Base-by-base conservation (phyloP, 2,888 invertebrate genomes). In the Serripes groenlandicus region DNA sequence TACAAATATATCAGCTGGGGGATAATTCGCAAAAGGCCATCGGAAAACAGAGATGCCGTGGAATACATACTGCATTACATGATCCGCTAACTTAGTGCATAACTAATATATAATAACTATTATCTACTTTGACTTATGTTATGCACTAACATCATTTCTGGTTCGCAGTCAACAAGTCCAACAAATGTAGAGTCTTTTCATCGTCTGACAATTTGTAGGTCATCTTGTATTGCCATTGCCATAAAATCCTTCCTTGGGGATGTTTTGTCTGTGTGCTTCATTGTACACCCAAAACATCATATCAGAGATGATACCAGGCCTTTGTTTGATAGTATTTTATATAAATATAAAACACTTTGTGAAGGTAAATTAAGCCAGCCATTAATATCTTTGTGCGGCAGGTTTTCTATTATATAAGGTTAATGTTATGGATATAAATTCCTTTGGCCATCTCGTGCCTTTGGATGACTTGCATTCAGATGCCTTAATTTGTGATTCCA, bases 211-310 rank as follows among this genome's bases (percentile, higher is more conserved):
- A 49, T 49, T 49, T 49, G 49, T 21, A 49, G 49, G 49, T 83
- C 80, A 15, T 78, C 72, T 54, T 85, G 82, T 11, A 85, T 81
- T 9, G 78, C 74, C 81, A 85, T 85, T 54, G 42, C 80, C 82
- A n/a, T 34, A 34, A 49, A 52, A 75, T 3, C 80, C 83, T 18
- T 85, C 37, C 42, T 42, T 21, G 4, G 23, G 26, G 18, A 49
- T 68, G 35, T 68, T 28, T 42, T 42, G 49, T 35, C 68, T 42
- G 23, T 42, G 21, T 28, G 58, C 28, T 26, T 9, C 68, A 23
- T 68, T 26, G 15, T 21, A 21, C 49, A 49, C 21, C 49, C 49
- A 49, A 21, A 21, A 15, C 49, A 49, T 49, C 49, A 49, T 49
- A 15, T 49, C 49, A 49, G 49, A 21, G 21, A 49, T 49, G 15